These are phyloP conservation scores for Pseudopodoces humilis DNA, from an alignment of 2,113 vertebrate species.

Conservation along the genomic window DNA sequence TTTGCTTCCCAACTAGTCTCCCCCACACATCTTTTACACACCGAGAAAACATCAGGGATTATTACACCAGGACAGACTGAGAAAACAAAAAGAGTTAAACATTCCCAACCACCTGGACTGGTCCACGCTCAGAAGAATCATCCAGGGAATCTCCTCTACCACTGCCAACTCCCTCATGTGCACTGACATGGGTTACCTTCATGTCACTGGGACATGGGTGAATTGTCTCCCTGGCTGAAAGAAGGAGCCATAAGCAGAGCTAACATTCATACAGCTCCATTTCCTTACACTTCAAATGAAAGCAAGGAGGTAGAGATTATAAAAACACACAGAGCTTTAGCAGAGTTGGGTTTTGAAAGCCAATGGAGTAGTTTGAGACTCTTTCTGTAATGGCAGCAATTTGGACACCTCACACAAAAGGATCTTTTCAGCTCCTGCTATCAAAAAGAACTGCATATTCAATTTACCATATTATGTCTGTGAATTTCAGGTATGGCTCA, in stretches of 20 bases:
- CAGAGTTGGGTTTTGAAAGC: neutral
- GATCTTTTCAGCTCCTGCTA: neutral
- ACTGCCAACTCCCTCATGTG: accelerated
- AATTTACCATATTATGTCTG: neutral
- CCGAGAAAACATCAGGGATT: neutral
- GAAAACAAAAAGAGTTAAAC: neutral
- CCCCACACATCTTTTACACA: neutral
- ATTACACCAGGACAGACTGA: neutral
- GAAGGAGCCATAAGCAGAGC: neutral
- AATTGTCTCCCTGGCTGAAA: neutral
- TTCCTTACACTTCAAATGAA: neutral
- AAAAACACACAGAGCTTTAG: neutral
- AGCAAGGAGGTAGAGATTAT: neutral
- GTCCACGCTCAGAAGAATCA: neutral
- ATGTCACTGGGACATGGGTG: neutral
- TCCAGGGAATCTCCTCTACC: neutral
- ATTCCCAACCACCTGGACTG: neutral
- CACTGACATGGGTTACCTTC: accelerated
- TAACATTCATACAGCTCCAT: neutral
- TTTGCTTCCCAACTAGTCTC: slow-evolving; percentile 12
- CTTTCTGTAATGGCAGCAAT: neutral
- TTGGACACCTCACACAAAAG: neutral
- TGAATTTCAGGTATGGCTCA: neutral
- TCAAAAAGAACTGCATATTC: neutral
- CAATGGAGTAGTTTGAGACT: neutral